These are phyloP conservation scores for Pygoscelis adeliae DNA, from an alignment of 2,113 vertebrate species.

Conservation along the genomic window DNA sequence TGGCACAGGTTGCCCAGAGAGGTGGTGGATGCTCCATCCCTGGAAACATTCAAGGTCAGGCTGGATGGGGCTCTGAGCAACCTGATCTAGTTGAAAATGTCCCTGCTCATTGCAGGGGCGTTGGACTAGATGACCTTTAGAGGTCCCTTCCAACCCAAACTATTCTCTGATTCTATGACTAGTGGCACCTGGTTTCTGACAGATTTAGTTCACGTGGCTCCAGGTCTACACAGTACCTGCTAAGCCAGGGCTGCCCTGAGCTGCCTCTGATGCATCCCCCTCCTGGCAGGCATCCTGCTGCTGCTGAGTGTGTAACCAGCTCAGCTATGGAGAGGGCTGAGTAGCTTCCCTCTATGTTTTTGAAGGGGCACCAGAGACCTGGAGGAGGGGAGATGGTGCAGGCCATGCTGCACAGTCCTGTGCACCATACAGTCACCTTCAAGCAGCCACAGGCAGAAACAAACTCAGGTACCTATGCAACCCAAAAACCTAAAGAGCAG, in stretches of 20 bases:
- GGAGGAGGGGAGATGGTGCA: background rate
- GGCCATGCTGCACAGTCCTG: too few species aligned
- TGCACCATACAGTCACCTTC: background rate
- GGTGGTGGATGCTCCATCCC: too few species aligned
- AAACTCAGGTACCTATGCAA: background rate
- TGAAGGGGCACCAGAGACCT: background rate
- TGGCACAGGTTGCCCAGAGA: too few species aligned
- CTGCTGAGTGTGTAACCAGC: background rate
- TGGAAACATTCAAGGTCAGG: too few species aligned
- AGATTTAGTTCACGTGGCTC: background rate
- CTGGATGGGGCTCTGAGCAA: too few species aligned
- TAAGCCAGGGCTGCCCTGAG: background rate
- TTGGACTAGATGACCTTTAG: too few species aligned
- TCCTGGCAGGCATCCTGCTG: background rate
- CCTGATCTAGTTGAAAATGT: too few species aligned
- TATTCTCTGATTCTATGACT: too few species aligned
- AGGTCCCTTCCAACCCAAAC: too few species aligned
- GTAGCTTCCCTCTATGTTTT: background rate
- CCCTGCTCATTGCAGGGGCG: too few species aligned
- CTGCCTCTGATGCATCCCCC: accelerated
- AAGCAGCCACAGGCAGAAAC: background rate
- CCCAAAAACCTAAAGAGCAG: background rate
- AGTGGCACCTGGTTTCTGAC: background rate
- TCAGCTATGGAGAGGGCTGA: background rate
- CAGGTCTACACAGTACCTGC: background rate